Percentiles rank a stretch among this genome's conserved stretches.
phyloP scores from a whole-genome alignment of 2,797 vertebrate species.

The Diceros bicornis region DNA sequence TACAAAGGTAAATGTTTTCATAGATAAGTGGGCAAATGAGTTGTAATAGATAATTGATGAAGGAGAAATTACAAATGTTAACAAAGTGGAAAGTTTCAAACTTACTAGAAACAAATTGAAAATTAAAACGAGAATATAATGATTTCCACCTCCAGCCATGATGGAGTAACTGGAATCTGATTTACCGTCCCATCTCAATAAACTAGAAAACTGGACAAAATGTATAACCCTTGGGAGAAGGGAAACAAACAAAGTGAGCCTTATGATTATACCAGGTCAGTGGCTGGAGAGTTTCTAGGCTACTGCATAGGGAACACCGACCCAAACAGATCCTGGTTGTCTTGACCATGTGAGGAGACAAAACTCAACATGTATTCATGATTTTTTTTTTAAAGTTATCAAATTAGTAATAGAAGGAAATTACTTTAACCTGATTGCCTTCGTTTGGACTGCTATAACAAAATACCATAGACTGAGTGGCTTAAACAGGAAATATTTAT shows the following conservation, averaged over 20 bases:
- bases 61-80: background rate
- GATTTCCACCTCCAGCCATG: background rate
- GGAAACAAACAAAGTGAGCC: background rate
- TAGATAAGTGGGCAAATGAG: background rate
- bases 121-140: background rate
- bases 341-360: background rate
- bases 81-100: background rate
- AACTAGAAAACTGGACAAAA: conserved; percentile 1
- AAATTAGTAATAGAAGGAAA: background rate
- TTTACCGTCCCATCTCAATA: background rate
- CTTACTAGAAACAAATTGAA: background rate
- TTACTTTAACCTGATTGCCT: background rate
- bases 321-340: background rate
- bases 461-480: background rate
- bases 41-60: background rate
- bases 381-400: background rate
- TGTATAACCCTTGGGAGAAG: background rate
- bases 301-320: background rate
- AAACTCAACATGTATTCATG: background rate
- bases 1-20: conserved; percentile 31
- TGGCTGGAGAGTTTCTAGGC: background rate
- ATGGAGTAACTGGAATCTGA: background rate
- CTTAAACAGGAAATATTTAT: background rate
- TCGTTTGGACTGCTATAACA: background rate
- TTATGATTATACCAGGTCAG: background rate